These are phyloP conservation scores for Vanessa cardui DNA, from an alignment of 2,888 invertebrate genomes.

Conservation along the genomic window DNA sequence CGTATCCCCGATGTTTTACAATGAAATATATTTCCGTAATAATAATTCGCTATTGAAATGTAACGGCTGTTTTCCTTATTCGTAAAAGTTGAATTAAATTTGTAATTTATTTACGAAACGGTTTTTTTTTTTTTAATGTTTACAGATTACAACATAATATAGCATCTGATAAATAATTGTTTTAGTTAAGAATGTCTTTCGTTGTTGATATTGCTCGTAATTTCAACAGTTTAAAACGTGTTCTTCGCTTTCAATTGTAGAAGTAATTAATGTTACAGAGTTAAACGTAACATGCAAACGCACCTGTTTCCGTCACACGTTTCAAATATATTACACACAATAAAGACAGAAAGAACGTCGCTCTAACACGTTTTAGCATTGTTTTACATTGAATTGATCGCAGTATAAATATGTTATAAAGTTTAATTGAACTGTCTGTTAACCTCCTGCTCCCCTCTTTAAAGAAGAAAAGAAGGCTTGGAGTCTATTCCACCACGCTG, in stretches of 20 bases:
- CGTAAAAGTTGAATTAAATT: not conserved
- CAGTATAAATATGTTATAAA: no score
- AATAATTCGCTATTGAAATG: constrained; percentile 6
- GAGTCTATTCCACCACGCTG: no score
- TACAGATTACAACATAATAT: no score
- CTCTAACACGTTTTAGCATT: not conserved
- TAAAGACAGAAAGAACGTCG: not conserved
- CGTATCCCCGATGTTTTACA: constrained; percentile 28
- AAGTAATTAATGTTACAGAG: constrained; percentile 26
- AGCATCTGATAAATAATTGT: no score
- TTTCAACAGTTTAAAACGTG: constrained; percentile 7
- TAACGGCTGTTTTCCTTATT: not conserved
- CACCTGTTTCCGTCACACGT: constrained; percentile 32
- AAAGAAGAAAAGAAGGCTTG: no score
- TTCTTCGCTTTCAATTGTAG: constrained; percentile 20
- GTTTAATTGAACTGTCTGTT: no score
- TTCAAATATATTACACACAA: constrained; percentile 11
- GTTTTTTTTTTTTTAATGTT: not conserved
- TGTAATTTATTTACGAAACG: not conserved
- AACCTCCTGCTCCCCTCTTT: no score
- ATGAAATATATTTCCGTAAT: constrained; percentile 22
- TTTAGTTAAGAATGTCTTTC: no score
- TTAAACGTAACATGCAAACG: constrained; percentile 21
- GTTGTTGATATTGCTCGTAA: not conserved
- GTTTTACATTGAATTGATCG: not conserved